Evolutionary conservation across 1,140 invertebrate genomes (phyloP).

Genomic region (honey bee (Apis mellifera)): DNA sequence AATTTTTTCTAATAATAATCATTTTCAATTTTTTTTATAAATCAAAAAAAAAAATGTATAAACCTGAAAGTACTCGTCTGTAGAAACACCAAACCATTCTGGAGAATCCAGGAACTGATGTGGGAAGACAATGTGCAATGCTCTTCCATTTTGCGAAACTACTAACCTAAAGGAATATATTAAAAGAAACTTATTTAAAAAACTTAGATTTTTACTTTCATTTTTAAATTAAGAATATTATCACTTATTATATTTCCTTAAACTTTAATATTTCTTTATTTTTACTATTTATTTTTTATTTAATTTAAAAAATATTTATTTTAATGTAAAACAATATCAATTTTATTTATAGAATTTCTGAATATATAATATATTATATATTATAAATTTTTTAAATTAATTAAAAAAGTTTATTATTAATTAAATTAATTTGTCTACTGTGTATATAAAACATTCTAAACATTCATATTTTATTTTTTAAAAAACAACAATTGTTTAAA

Average conservation of each 20-base stretch:
- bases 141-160: conserved; percentile 92
- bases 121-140: conserved; percentile 92
- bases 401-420: too few species aligned
- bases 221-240: not conserved
- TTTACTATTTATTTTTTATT: too few species aligned
- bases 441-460: too few species aligned
- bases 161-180: conserved; percentile 85
- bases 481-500: too few species aligned
- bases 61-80: conserved; percentile 94
- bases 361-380: too few species aligned
- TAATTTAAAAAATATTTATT: too few species aligned
- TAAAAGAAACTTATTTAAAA: conserved; percentile 1
- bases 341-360: not conserved
- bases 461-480: too few species aligned
- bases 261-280: too few species aligned
- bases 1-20: not conserved
- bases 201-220: not conserved
- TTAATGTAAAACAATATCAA: not conserved
- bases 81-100: conserved; percentile 95
- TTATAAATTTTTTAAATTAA: too few species aligned
- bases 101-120: conserved; percentile 96
- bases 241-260: too few species aligned
- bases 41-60: not conserved
- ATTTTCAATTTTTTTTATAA: not conserved
- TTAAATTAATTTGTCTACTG: too few species aligned